Base-by-base conservation (phyloP, 1,140 invertebrate species). In the Papilio xuthus region DNA sequence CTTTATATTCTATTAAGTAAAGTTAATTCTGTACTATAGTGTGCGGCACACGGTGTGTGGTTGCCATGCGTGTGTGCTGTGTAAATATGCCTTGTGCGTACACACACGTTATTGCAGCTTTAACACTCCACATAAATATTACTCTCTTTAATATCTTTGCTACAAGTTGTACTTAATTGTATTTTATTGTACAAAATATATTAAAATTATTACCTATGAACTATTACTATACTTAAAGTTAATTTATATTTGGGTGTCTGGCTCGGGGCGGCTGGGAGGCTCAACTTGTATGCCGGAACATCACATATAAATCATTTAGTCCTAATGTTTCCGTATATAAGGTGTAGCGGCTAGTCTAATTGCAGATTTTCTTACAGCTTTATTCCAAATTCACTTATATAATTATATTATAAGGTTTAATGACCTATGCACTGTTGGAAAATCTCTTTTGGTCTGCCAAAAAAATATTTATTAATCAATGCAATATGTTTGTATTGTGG, bases 101-200 rank as follows among this genome's bases (percentile, higher is more conserved):
- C 92, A 94, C 92, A 93, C 92, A 93, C 91, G 88, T 91, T 90
- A 89, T 93, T 92, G 90, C 91, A 93, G 91, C 92, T 94, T 93
- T 90, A 90, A 93, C 92, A 94, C 92, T 90, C 92, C 89, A 89
- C 88, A 92, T 93, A 93, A 93, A 93, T 94, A 94, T 94, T 94
- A 94, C 92, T 94, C 93, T 94, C 93, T 94, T 94, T 93, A 94
- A 94, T 94, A 94, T 94, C 94, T 94, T 94, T 94, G 94, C 94
- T 94, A 94, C 94, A 94, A 94, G 91, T 94, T 94, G 94, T 94
- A 94, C 94, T 94, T 94, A 94, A 94, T 93, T 94, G 93, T 94
- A 94, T 94, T 94, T 94, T 94, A 94, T 94, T 94, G 94, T 94
- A 94, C 93, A 94, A 94, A 94, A 94, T 94, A 94, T 94, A 93